phyloP scores from a whole-genome alignment of 2,113 vertebrate genomes.

The Oxygymnocypris stewartii region DNA sequence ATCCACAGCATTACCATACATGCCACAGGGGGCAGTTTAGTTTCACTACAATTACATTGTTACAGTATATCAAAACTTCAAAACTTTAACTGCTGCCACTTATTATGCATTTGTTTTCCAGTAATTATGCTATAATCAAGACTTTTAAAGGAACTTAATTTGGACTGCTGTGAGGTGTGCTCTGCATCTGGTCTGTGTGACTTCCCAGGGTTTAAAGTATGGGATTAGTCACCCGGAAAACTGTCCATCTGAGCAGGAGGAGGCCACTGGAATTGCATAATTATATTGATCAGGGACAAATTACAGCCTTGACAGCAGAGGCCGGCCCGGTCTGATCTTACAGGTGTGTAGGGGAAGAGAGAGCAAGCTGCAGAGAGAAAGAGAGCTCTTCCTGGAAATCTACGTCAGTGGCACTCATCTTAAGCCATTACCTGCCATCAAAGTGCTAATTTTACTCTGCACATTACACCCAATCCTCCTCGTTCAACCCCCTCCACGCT shows the following conservation, averaged over 20 bases:
- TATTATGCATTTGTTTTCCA: constrained; percentile 2
- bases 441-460: constrained; percentile 86
- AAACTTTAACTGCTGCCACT: neutral
- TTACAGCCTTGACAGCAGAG: constrained; percentile 73
- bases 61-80: neutral
- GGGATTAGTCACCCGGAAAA: constrained; percentile 48
- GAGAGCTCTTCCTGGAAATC: constrained; percentile 74
- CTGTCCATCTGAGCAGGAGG: constrained; percentile 47
- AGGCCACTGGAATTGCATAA: constrained; percentile 70
- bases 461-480: constrained; percentile 76
- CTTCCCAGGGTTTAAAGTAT: constrained; percentile 40
- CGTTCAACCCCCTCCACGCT: constrained; percentile 67
- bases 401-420: constrained; percentile 77
- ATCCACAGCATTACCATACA: constrained; percentile 25
- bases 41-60: neutral
- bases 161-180: neutral
- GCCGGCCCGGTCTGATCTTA: constrained; percentile 72
- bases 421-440: constrained; percentile 84
- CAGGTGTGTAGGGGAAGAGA: constrained; percentile 67
- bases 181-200: constrained; percentile 31
- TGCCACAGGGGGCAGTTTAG: constrained; percentile 5
- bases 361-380: constrained; percentile 47
- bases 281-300: constrained; percentile 79
- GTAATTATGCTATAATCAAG: neutral
- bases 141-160: neutral